Conservation (phyloP, 1,140 invertebrate species). For the Vollenhovia emeryi region DNA sequence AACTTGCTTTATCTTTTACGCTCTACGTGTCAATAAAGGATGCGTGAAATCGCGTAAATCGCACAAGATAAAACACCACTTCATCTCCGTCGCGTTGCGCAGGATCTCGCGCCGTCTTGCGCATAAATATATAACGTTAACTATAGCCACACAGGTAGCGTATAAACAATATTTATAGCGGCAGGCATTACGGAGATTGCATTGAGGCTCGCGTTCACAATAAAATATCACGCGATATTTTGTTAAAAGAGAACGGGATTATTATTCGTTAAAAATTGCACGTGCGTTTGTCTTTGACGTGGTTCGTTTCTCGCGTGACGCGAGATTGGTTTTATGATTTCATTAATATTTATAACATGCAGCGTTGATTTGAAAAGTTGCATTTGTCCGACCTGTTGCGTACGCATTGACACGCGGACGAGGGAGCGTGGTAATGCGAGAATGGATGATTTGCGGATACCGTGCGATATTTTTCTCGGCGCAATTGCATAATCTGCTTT, state of each 20-base stretch:
- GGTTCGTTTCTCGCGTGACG: neutral
- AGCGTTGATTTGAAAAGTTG: constrained; percentile 39
- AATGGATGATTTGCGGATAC: constrained; percentile 28
- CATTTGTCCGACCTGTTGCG: constrained; percentile 51
- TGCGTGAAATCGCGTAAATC: constrained; percentile 11
- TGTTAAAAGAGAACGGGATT: neutral
- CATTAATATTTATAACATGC: constrained; percentile 51
- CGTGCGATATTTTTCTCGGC: constrained; percentile 23
- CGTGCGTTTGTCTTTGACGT: neutral
- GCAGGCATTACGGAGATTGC: neutral
- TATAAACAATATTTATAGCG: neutral
- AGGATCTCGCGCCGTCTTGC: too few relatives aligned
- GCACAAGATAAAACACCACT: neutral
- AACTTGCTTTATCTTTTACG: constrained; percentile 7
- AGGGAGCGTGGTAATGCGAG: neutral
- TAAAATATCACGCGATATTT: neutral
- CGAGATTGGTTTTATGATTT: constrained; percentile 2
- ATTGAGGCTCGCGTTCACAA: neutral
- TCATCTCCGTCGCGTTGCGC: neutral
- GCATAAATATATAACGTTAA: neutral
- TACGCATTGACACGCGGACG: neutral
- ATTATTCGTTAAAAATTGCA: neutral
- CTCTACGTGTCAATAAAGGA: neutral
- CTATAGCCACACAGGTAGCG: neutral
- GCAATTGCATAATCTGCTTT: neutral